Evolutionary conservation across 1,140 invertebrate species (phyloP).

Genomic region (Whitmania pigra): DNA sequence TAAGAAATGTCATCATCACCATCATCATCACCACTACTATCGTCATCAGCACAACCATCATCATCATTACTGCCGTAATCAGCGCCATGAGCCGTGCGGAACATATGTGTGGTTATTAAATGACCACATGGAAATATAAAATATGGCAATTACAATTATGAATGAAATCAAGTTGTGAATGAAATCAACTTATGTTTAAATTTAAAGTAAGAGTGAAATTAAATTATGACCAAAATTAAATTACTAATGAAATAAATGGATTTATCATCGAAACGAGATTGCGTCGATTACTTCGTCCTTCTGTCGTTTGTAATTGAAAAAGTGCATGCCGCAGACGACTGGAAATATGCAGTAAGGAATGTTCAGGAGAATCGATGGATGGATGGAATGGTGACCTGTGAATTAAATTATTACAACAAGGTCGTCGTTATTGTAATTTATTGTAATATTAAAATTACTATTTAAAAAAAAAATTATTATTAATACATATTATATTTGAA

Average conservation of each 20-base stretch:
- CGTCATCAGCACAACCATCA: too few relatives aligned
- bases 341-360: slow-evolving; percentile 31
- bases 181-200: not conserved
- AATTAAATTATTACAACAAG: slow-evolving; percentile 12
- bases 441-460: not conserved
- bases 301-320: slow-evolving; percentile 26
- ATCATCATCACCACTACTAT: too few relatives aligned
- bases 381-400: slow-evolving; percentile 30
- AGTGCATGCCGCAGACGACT: slow-evolving; percentile 27
- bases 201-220: too few relatives aligned
- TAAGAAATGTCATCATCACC: too few relatives aligned
- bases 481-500: too few relatives aligned
- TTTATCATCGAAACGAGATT: too few relatives aligned
- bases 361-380: slow-evolving; percentile 31
- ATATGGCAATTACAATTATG: too few relatives aligned
- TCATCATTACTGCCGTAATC: too few relatives aligned
- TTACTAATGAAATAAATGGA: not conserved
- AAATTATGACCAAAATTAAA: not conserved
- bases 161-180: not conserved
- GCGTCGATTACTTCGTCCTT: not conserved
- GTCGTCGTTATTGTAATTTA: not conserved
- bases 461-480: not conserved
- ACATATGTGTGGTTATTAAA: too few relatives aligned
- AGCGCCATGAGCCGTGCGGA: too few relatives aligned
- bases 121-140: too few relatives aligned